Evolutionary conservation across 1,140 invertebrate genomes (phyloP).

Genomic region (Drosophila saltans): DNA sequence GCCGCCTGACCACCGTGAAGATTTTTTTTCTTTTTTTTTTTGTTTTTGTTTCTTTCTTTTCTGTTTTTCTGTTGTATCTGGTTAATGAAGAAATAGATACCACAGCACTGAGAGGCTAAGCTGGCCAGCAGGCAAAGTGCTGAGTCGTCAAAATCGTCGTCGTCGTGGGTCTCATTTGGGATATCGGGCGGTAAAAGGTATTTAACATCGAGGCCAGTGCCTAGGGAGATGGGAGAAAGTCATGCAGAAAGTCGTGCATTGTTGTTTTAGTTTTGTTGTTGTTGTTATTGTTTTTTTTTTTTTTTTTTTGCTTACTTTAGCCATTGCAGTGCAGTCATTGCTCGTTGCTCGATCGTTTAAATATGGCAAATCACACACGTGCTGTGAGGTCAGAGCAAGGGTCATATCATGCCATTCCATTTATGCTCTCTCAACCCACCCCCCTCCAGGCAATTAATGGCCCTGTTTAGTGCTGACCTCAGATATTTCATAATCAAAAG

Average conservation of each 20-base stretch:
- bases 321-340: constrained; percentile 19
- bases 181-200: constrained; percentile 34
- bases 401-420: constrained; percentile 38
- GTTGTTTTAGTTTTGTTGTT: constrained; percentile 14
- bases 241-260: constrained; percentile 71
- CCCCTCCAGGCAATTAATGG: neutral
- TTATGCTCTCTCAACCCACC: neutral
- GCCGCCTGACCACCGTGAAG: constrained; percentile 71
- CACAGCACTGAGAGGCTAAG: constrained; percentile 6
- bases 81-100: constrained; percentile 79
- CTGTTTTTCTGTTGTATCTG: constrained; percentile 49
- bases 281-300: neutral
- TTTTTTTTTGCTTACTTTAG: constrained; percentile 14
- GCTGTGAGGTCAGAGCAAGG: constrained; percentile 39
- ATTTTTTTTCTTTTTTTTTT: constrained; percentile 31
- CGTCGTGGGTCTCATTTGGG: constrained; percentile 6
- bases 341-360: constrained; percentile 29
- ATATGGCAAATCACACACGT: constrained; percentile 52
- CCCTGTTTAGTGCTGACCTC: neutral
- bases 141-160: constrained; percentile 34
- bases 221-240: constrained; percentile 71
- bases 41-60: constrained; percentile 13
- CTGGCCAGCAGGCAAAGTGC: constrained; percentile 35
- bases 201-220: constrained; percentile 60
- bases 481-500: neutral